A percentile compares a stretch with the other conserved stretches of the same genome.
phyloP scores from a whole-genome alignment of 2,113 vertebrate genomes.

The Trachemys scripta region DNA sequence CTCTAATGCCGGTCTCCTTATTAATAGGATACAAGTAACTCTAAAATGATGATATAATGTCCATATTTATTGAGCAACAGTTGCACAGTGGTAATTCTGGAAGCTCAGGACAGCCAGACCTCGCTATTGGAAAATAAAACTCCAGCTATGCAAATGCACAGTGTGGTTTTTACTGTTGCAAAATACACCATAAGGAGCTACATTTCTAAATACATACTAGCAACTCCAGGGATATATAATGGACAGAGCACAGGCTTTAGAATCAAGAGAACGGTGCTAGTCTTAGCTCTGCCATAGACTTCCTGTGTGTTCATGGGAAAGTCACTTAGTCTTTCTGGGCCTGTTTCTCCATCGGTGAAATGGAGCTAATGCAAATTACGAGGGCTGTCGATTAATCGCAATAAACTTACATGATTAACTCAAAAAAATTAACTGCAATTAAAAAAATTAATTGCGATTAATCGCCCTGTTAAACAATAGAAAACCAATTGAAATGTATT shows the following conservation, averaged over 20 bases:
- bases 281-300: fast-evolving
- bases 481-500: no score
- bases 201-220: background rate
- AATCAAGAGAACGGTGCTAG: background rate
- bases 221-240: background rate
- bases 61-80: slow-evolving; percentile 30
- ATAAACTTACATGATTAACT: no score
- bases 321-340: background rate
- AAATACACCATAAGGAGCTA: background rate
- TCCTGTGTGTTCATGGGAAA: fast-evolving
- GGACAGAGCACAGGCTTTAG: background rate
- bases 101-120: slow-evolving; percentile 29
- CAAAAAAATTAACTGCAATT: no score
- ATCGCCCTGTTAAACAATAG: no score
- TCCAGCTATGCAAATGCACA: background rate
- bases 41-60: background rate
- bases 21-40: background rate
- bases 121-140: slow-evolving; percentile 19
- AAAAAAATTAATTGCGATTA: no score
- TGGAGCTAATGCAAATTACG: background rate
- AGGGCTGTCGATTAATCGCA: no score
- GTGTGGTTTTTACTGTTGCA: slow-evolving; percentile 18
- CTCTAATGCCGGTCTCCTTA: background rate
- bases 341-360: background rate
- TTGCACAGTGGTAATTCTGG: slow-evolving; percentile 13